These are phyloP conservation scores for Apogon talboti DNA, from an alignment of 2,797 vertebrate species.

Conservation along the genomic window DNA sequence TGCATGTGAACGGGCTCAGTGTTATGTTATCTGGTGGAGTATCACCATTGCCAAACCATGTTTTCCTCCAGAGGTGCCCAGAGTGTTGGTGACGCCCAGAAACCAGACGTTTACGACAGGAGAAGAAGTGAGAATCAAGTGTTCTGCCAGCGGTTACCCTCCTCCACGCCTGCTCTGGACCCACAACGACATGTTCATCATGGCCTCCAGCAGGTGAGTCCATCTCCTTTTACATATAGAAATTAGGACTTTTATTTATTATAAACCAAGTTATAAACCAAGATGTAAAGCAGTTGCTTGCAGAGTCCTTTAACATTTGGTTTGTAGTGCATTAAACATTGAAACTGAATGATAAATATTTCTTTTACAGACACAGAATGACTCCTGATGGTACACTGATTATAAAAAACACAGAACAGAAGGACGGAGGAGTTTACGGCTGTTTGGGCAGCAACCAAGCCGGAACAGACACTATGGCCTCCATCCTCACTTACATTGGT, in stretches of 20 bases:
- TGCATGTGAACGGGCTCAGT: no score
- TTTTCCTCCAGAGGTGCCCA: constrained; percentile 85
- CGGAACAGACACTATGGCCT: constrained; percentile 87
- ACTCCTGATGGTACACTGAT: constrained; percentile 89
- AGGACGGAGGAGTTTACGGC: constrained; percentile 92
- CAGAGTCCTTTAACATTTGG: neutral
- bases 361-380: constrained; percentile 86
- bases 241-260: neutral
- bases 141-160: constrained; percentile 90
- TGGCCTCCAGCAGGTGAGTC: constrained; percentile 89
- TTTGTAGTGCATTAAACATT: neutral
- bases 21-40: neutral
- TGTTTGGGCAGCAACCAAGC: constrained; percentile 94
- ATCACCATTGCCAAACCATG: no score
- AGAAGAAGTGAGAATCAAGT: constrained; percentile 90
- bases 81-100: constrained; percentile 86
- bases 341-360: neutral
- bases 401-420: constrained; percentile 85
- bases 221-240: neutral
- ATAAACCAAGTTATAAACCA: neutral
- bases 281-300: no score
- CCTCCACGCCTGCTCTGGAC: constrained; percentile 91
- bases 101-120: constrained; percentile 91
- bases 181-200: constrained; percentile 91
- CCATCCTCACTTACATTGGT: constrained; percentile 89